Conservation (phyloP, 2,113 vertebrate genomes). For the Hyaena hyaena region DNA sequence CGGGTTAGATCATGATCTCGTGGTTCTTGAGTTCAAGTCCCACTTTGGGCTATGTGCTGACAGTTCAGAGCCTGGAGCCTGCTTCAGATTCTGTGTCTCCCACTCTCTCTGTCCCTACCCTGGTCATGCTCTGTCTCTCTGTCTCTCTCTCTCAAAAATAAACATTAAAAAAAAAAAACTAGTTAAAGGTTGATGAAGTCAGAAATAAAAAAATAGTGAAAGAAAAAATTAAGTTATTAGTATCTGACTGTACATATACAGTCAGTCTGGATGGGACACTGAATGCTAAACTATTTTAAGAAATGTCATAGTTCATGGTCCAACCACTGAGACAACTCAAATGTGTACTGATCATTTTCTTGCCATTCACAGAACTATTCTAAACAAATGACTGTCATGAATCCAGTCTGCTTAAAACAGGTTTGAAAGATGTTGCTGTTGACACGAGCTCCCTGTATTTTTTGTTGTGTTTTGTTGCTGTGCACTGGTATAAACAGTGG, state of each 20-base stretch:
- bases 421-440: neutral
- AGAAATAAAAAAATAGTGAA: neutral
- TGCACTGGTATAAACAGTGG: neutral
- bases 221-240: neutral
- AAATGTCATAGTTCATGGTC: neutral
- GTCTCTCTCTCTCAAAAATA: too few relatives aligned
- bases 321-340: neutral
- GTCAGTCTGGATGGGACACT: neutral
- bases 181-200: neutral
- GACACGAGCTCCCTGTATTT: neutral
- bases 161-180: too few relatives aligned
- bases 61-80: too few relatives aligned
- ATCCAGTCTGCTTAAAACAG: conserved; percentile 57
- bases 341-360: conserved; percentile 25
- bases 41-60: too few relatives aligned
- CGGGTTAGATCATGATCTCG: too few relatives aligned
- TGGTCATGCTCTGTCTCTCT: too few relatives aligned
- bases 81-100: too few relatives aligned
- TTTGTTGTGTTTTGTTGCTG: conserved; percentile 50
- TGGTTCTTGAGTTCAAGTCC: too few relatives aligned
- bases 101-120: too few relatives aligned
- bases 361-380: conserved; percentile 36
- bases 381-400: conserved; percentile 48
- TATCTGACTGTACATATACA: neutral
- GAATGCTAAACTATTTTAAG: neutral